Base-by-base conservation (phyloP, 1,140 invertebrate genomes). In the Cyclargus thomasi region DNA sequence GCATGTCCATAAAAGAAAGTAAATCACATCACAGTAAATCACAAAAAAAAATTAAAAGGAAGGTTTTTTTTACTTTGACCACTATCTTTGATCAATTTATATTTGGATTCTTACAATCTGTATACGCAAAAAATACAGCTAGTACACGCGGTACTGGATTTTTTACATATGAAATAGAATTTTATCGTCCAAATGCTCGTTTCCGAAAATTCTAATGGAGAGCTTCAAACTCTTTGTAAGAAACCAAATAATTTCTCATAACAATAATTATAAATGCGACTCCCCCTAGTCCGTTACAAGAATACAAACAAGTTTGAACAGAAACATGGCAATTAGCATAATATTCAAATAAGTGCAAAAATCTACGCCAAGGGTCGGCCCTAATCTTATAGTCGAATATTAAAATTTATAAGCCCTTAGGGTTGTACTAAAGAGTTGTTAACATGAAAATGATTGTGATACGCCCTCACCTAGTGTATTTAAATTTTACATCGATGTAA, bases 271-370 rank as follows among this genome's bases (percentile, higher is more conserved):
- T 2, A 4, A 14, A 47, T 11, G 14, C 8, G 39, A 0, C 3
- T 47, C 39, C 14, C 39, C 39, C 29, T 55, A 17, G 53, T 55
- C 17, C 17, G 53, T 5, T 55, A 20, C 74, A 75, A 78, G 78
- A 77, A 78, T 78, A 73, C 67, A 74, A 82, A 80, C 73, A 78
- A 75, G 70, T 53, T 67, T 70, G 57, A 69, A 67, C 68, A 68
- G 62, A 69, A 71, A 67, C 70, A 67, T 68, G 69, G 69, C 64
- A 53, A 84, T 86, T 85, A 79, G 72, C 84, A 86, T 86, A 85
- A 83, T 83, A 85, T 83, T 80, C 75, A 77, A 80, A 87, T 85
- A 77, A 85, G 73, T 74, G 77, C 82, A 74, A 85, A 80, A 82
- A 79, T 76, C 69, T 79, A 75, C 76, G 78, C 67, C 63, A 55